A percentile compares a stretch with the other conserved stretches of the same genome.
Evolutionary conservation across 2,797 vertebrate species (phyloP).

Genomic region (Manis crassicaudata): DNA sequence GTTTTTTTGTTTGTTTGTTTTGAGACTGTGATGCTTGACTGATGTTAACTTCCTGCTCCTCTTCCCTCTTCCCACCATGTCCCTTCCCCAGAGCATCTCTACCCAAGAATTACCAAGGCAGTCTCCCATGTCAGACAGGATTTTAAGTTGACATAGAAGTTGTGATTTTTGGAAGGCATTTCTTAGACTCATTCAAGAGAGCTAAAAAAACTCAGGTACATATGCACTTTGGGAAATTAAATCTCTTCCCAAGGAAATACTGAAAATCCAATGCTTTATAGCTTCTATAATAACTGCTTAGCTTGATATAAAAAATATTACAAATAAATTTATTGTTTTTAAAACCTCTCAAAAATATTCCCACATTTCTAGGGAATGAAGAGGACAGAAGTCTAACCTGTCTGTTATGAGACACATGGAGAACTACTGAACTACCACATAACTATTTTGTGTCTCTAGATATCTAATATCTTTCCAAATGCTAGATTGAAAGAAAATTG

Average conservation of each 20-base stretch:
- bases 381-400: background rate
- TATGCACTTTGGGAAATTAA: background rate
- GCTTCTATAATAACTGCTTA: slow-evolving; percentile 30
- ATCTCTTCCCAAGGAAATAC: background rate
- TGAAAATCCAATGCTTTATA: slow-evolving; percentile 33
- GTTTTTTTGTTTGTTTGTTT: background rate
- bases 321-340: slow-evolving; percentile 3
- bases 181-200: background rate
- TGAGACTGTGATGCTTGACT: background rate
- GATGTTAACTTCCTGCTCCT: background rate
- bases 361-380: slow-evolving; percentile 38
- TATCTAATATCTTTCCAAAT: background rate
- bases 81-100: background rate
- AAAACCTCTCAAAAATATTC: slow-evolving; percentile 28
- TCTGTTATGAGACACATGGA: background rate
- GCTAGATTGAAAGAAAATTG: background rate
- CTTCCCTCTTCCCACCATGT: background rate
- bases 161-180: slow-evolving; percentile 27
- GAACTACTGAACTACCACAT: background rate
- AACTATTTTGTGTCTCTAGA: background rate
- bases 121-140: background rate
- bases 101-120: background rate
- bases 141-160: background rate
- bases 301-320: slow-evolving; percentile 50
- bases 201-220: background rate